phyloP scores from a whole-genome alignment of 2,888 invertebrate genomes.

The Eupsilia transversa region DNA sequence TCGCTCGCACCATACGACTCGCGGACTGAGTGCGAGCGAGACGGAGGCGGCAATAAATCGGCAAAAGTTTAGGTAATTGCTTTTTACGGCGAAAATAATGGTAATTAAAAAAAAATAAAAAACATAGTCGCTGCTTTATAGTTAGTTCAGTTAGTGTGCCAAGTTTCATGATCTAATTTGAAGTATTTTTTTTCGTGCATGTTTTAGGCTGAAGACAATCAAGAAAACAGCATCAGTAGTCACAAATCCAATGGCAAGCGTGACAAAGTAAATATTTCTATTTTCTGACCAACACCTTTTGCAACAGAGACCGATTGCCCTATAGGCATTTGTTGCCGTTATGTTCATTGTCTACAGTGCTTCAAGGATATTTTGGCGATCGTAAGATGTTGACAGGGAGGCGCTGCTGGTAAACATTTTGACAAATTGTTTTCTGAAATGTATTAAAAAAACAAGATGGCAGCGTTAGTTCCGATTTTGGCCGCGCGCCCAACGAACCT shows the following conservation, averaged over 20 bases:
- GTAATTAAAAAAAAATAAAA: no score
- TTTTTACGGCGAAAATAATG: no score
- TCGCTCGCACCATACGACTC: no score
- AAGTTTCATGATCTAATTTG: no score
- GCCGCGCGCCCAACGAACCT: background rate
- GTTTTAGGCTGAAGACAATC: background rate
- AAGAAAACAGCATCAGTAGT: background rate
- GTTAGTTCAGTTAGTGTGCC: no score
- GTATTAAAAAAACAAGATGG: background rate
- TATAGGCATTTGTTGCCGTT: background rate
- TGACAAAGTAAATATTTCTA: background rate
- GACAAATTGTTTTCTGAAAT: background rate
- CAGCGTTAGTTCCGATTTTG: no score
- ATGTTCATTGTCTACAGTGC: background rate
- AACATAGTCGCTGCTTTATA: no score
- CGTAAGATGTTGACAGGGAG: background rate
- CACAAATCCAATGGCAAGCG: background rate
- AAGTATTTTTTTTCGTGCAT: no score
- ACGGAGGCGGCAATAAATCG: no score
- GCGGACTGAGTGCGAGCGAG: no score
- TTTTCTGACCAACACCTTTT: background rate
- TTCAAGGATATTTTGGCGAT: background rate
- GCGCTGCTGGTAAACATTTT: background rate
- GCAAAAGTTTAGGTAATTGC: no score
- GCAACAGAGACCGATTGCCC: background rate